These are phyloP conservation scores for Andrena hattorfiana DNA, from an alignment of 2,888 invertebrate genomes.

Conservation along the genomic window DNA sequence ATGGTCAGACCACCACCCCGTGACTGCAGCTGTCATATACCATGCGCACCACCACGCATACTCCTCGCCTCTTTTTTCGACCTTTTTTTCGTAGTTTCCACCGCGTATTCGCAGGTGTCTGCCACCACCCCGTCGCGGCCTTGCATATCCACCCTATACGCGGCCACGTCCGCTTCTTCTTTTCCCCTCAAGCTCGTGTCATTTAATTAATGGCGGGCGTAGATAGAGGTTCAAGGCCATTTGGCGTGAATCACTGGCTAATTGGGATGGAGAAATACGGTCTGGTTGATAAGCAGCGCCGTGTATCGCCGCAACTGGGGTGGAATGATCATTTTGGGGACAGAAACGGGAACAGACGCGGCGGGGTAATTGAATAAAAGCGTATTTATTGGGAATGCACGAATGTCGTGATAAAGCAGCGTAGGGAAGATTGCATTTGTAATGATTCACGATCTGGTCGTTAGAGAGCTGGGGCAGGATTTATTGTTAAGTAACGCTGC, in stretches of 20 bases:
- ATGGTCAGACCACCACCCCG: constrained; percentile 77
- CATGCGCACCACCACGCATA: constrained; percentile 33
- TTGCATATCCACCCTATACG: background rate
- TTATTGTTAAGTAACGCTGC: background rate
- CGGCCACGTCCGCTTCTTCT: background rate
- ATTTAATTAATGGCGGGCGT: constrained; percentile 42
- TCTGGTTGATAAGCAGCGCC: constrained; percentile 17
- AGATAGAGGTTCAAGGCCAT: constrained; percentile 48
- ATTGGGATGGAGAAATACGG: constrained; percentile 30
- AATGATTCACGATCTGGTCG: constrained; percentile 5
- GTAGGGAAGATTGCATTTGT: background rate
- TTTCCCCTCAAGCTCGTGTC: background rate
- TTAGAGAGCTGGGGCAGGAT: background rate
- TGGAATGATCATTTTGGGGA: constrained; percentile 28
- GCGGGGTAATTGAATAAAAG: constrained; percentile 23
- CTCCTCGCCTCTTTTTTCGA: constrained; percentile 20
- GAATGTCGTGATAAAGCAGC: constrained; percentile 10
- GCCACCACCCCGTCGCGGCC: background rate
- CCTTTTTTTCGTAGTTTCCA: constrained; percentile 7
- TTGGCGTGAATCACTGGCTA: constrained; percentile 48
- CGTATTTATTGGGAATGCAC: constrained; percentile 3
- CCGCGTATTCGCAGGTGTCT: constrained; percentile 45
- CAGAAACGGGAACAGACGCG: background rate
- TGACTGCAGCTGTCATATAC: constrained; percentile 80
- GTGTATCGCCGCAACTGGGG: constrained; percentile 24